phyloP scores from a whole-genome alignment of 1,140 invertebrate genomes.

The Coenobita brevimanus region DNA sequence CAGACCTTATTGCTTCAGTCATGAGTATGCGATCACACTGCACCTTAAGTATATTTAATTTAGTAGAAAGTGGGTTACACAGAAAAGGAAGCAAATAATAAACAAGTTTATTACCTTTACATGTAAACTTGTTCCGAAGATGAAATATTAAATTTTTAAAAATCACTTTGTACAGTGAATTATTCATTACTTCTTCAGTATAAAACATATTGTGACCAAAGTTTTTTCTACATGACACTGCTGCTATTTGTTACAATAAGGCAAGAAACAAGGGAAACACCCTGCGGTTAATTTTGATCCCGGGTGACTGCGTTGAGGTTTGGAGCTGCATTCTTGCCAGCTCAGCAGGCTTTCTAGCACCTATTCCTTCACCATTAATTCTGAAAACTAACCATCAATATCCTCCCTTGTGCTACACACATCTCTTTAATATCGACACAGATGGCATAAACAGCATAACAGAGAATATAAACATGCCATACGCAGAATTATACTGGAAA shows the following conservation, averaged over 20 bases:
- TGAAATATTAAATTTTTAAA: conserved; percentile 56
- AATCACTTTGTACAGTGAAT: conserved; percentile 66
- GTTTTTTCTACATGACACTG: conserved; percentile 44
- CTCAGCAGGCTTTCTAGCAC: no score
- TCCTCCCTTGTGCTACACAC: no score
- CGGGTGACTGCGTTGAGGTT: conserved; percentile 45
- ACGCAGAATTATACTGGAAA: no score
- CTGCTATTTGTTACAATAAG: conserved; percentile 49
- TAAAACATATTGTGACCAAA: conserved; percentile 65
- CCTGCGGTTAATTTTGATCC: conserved; percentile 59
- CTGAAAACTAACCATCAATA: no score
- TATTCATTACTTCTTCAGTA: conserved; percentile 45
- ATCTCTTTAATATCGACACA: no score
- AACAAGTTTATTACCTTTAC: conserved; percentile 65
- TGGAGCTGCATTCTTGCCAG: no score
- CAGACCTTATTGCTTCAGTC: no score
- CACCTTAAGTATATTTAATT: no score
- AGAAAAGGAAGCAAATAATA: conserved; percentile 41
- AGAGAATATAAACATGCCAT: no score
- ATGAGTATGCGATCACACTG: no score
- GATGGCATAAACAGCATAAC: no score
- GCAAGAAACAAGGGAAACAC: conserved; percentile 50
- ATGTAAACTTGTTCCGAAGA: conserved; percentile 61
- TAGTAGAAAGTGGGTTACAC: neutral
- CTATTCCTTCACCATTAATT: no score